phyloP scores from a whole-genome alignment of 2,888 invertebrate species.

The Barypeithes pellucidus region DNA sequence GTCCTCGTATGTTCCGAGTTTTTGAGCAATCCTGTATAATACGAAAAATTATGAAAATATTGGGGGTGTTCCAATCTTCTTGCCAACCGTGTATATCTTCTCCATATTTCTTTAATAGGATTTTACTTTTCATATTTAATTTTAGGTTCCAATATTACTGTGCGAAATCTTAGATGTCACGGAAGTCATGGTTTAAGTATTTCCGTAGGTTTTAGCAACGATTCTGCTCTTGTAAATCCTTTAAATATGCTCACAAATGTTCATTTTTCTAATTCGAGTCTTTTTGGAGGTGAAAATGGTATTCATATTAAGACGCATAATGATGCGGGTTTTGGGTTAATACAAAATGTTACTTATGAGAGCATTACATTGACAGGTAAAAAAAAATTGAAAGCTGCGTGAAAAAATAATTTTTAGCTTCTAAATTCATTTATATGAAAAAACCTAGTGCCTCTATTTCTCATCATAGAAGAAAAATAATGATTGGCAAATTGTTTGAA shows the following conservation, averaged over 20 bases:
- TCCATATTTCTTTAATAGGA: no score
- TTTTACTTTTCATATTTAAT: background rate
- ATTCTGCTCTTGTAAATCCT: constrained; percentile 26
- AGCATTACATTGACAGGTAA: constrained; percentile 47
- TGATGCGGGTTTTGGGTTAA: constrained; percentile 51
- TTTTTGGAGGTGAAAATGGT: constrained; percentile 50
- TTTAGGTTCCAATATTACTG: constrained; percentile 50
- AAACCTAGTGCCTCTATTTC: no score
- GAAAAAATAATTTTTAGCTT: no score
- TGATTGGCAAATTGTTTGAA: no score
- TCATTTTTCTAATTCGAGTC: constrained; percentile 38
- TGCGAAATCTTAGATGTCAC: constrained; percentile 49
- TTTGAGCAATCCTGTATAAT: no score
- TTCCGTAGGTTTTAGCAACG: constrained; percentile 52
- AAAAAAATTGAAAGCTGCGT: no score
- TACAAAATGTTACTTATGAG: constrained; percentile 51
- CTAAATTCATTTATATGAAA: no score
- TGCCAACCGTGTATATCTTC: no score
- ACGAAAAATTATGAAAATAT: no score
- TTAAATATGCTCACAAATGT: constrained; percentile 52
- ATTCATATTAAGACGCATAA: constrained; percentile 57
- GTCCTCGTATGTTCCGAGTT: no score
- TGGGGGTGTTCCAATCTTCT: no score
- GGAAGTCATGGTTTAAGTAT: constrained; percentile 56
- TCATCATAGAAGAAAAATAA: no score